Evolutionary conservation across 2,113 vertebrate genomes (phyloP).

Genomic region (Columba janthina): DNA sequence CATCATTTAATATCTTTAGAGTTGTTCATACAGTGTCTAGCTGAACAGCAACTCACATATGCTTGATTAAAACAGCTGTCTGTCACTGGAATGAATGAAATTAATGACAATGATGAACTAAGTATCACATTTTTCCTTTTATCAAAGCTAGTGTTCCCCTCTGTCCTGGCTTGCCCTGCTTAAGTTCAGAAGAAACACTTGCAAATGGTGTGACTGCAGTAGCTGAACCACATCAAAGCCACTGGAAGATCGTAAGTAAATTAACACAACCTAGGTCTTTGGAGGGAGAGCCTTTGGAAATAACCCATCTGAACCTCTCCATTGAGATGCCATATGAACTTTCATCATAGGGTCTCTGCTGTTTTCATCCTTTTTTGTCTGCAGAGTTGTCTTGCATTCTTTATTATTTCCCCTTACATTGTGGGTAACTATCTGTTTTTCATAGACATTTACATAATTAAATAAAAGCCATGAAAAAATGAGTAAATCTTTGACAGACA

Average conservation of each 20-base stretch:
- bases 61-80: neutral
- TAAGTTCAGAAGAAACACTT: neutral
- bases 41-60: neutral
- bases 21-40: neutral
- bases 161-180: conserved; percentile 10
- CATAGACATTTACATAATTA: conserved; percentile 36
- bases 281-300: conserved; percentile 47
- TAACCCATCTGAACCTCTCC: conserved; percentile 1
- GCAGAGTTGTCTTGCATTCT: neutral
- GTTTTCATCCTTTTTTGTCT: neutral
- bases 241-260: neutral
- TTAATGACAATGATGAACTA: neutral
- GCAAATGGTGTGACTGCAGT: neutral
- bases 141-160: conserved; percentile 11
- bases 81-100: neutral
- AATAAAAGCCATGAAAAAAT: conserved; percentile 12
- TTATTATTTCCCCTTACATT: conserved; percentile 31
- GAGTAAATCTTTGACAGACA: conserved; percentile 33
- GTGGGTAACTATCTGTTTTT: conserved; percentile 17
- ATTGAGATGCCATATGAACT: conserved; percentile 18
- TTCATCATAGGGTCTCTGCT: neutral
- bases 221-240: conserved; percentile 7
- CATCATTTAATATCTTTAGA: neutral
- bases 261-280: conserved; percentile 5
- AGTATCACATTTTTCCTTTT: conserved; percentile 43